Evolutionary conservation across 1,140 invertebrate species (phyloP), one percentile per base, ranked within the genome.

Genomic region (Physella acuta): DNA sequence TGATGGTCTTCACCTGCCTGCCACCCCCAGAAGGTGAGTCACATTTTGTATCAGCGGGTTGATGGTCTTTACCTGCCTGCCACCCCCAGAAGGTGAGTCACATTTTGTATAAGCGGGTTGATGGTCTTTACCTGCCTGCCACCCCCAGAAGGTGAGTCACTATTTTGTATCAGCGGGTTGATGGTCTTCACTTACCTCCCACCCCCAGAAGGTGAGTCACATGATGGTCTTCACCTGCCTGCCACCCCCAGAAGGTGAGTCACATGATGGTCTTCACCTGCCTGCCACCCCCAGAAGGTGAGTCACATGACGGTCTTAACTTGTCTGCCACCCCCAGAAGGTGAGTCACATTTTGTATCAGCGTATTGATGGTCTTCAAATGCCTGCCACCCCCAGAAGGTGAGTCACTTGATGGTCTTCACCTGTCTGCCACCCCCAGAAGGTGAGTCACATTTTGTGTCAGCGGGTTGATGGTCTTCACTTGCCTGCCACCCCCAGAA

Each of bases 111-210:
- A 11, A 11, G 39, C 69, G 81, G 81, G 26, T 75, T 61, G 93
- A 94, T 26, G 94, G 94, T 0, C 97, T 93, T 83, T 90, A 89
- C 0, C 87, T 93, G 4, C 94, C 95, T 0, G 97, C 97, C 81
- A 90, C 90, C 2, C 90, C 93, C 0, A 86, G 95, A 56, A 94
- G 94, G 0, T 88, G 87, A 1, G 86, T 91, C 0, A 85, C 8
- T 11, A 20, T 44, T 96, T 49, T 4, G 63, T n/a, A 31, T 44
- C 26, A 64, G 33, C 33, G 51, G 51, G 20, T 33, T 64, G 2
- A 33, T 49, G 1, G 31, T 64, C 39, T 64, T n/a, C 31, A 51
- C 51, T 28, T 64, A 30, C n/a, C 33, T 64, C 17, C 51, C 51
- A 20, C 2, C 24, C 11, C 51, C 62, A 30, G 8, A 3, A 52